A percentile compares a stretch with the other conserved stretches of the same genome.
Conservation (phyloP, 2,113 vertebrate genomes). For the Amphilophus citrinellus region DNA sequence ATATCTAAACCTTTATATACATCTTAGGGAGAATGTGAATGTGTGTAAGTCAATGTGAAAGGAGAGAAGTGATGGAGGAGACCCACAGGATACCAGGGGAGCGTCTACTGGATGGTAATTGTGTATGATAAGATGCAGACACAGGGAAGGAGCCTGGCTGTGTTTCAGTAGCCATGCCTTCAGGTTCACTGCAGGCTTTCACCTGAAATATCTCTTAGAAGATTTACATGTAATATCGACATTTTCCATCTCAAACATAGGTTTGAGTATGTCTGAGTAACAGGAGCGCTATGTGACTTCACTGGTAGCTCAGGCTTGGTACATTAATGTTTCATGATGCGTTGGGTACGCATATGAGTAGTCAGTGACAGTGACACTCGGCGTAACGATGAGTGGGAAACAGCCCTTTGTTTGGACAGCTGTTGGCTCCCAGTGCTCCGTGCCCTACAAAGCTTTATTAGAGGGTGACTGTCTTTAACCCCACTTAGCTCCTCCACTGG, state of each 20-base stretch:
- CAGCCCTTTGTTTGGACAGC: slow-evolving; percentile 83
- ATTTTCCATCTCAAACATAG: not conserved
- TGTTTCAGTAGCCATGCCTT: not conserved
- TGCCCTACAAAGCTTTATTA: slow-evolving; percentile 56
- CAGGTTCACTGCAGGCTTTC: not conserved
- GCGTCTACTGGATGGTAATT: slow-evolving; percentile 57
- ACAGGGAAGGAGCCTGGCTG: not conserved
- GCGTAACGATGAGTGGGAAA: slow-evolving; percentile 76
- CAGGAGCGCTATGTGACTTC: not conserved
- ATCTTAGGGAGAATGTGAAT: not conserved
- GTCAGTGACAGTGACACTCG: slow-evolving; percentile 65
- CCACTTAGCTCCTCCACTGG: slow-evolving; percentile 68
- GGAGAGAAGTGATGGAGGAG: slow-evolving; percentile 46
- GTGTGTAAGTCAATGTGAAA: slow-evolving; percentile 3
- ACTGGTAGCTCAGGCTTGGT: slow-evolving; percentile 30
- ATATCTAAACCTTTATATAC: not conserved
- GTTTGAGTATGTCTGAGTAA: not conserved
- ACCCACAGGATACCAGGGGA: slow-evolving; percentile 73
- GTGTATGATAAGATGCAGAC: slow-evolving; percentile 36
- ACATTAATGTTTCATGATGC: slow-evolving; percentile 73
- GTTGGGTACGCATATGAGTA: slow-evolving; percentile 38
- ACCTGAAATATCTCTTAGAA: not conserved
- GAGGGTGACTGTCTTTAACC: slow-evolving; percentile 73
- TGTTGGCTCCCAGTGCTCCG: slow-evolving; percentile 69
- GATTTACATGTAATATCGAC: not conserved